Conservation (phyloP, 2,797 vertebrate genomes). For the Chelmon rostratus region DNA sequence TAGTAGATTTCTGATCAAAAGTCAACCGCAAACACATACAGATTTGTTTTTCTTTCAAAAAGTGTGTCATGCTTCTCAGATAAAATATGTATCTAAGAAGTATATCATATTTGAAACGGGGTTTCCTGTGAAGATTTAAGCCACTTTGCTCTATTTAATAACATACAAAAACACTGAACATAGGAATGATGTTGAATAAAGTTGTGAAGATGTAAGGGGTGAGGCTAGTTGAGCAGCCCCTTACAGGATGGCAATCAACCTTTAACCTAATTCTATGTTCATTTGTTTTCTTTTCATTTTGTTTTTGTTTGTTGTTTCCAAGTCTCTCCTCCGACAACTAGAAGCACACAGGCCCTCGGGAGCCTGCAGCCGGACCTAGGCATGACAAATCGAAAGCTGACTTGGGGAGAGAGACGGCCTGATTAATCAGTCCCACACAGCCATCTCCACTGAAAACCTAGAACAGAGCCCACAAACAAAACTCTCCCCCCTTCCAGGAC, state of each 20-base stretch:
- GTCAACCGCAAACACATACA: conserved; percentile 18
- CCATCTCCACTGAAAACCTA: conserved; percentile 77
- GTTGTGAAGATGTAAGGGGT: conserved; percentile 65
- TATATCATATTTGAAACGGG: conserved; percentile 18
- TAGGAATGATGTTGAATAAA: conserved; percentile 59
- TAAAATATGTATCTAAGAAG: conserved; percentile 44
- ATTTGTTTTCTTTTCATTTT: conserved; percentile 83
- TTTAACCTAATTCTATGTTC: conserved; percentile 84
- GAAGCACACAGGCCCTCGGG: conserved; percentile 84
- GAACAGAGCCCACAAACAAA: conserved; percentile 73
- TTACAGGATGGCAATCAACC: conserved; percentile 63
- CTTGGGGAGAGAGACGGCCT: conserved; percentile 82
- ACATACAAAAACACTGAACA: conserved; percentile 11
- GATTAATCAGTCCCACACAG: conserved; percentile 80
- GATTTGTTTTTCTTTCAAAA: conserved; percentile 14
- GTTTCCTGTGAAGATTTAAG: conserved; percentile 10
- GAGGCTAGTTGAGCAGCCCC: conserved; percentile 62
- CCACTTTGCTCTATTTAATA: conserved; percentile 27
- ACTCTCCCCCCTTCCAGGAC: conserved; percentile 76
- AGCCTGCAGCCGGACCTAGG: conserved; percentile 87
- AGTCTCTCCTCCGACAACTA: conserved; percentile 85
- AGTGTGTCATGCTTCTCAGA: conserved; percentile 39
- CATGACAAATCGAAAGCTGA: conserved; percentile 87
- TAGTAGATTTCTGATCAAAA: conserved; percentile 24
- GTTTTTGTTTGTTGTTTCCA: conserved; percentile 80